Evolutionary conservation across 2,888 invertebrate species (phyloP).

Genomic region (Chymomyza procnemis): DNA sequence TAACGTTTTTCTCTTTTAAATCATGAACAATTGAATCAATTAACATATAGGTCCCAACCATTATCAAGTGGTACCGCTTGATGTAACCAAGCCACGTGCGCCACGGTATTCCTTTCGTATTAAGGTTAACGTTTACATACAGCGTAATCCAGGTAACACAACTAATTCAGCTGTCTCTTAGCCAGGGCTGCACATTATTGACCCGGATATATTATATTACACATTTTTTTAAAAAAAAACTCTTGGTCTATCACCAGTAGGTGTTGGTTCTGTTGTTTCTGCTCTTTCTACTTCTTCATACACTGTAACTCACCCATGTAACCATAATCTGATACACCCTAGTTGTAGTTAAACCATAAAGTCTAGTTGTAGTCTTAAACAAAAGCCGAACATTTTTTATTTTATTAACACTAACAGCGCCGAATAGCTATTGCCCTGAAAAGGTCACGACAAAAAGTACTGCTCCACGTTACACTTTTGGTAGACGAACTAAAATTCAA

Average conservation of each 20-base stretch:
- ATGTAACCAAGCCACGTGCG: conserved; percentile 78
- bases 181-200: not conserved
- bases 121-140: conserved; percentile 74
- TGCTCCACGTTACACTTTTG: conserved; percentile 78
- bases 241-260: conserved; percentile 19
- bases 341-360: not conserved
- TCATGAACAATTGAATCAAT: conserved; percentile 31
- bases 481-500: conserved; percentile 81
- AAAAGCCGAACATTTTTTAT: conserved; percentile 47
- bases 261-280: conserved; percentile 15
- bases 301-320: conserved; percentile 28
- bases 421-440: conserved; percentile 81
- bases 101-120: conserved; percentile 78
- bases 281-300: not conserved
- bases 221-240: not conserved
- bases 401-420: conserved; percentile 77
- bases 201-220: not conserved
- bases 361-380: conserved; percentile 36
- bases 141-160: conserved; percentile 77
- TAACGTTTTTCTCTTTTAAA: conserved; percentile 40
- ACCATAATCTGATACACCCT: not conserved
- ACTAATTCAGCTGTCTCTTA: conserved; percentile 40
- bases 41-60: conserved; percentile 74
- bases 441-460: conserved; percentile 80
- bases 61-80: conserved; percentile 82